Evolutionary conservation across 2,113 vertebrate genomes (phyloP), one percentile per base, ranked within the genome.

Genomic region (Epinephelus moara): DNA sequence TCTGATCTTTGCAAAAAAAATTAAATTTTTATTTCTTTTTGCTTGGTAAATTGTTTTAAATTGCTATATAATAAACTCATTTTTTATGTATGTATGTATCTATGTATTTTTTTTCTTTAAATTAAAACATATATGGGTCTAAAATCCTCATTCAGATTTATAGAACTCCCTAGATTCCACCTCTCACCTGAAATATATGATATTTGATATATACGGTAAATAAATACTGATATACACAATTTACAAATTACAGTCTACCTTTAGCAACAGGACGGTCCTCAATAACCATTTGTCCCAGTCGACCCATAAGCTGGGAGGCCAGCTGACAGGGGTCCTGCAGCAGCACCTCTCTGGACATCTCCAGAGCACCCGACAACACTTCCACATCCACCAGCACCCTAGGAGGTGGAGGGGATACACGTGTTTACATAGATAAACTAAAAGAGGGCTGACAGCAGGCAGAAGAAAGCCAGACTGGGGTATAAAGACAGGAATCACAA

Each of bases 271-370:
- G 95, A 27, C 78, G 92, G 75, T 95, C 94, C 57, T 90, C 87
- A 9, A 75, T 70, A 40, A 93, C 76, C n/a, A 94, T 93, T 57
- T 92, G 87, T 40, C 91, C 90, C 60, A 96, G 85, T 56, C 92
- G 91, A 17, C 94, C 95, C 60, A 85, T 56, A 9, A 96, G 90
- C 70, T 96, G 94, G 45, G 94, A 95, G 47, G 95, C 95, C 71
- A 95, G 82, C 79, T 96, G 94, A 83, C 92, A 92, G 10, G 95
- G 94, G 74, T 95, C 95, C 56, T 84, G 81, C 45, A 91, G 72
- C 50, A 95, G 84, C 42, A 94, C 90, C 1, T 70, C 27, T n/a
- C 74, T 84, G 52, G 95, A 95, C 52, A 96, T 88, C 75, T 85
- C 68, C 53, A 96, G 90, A 64, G 93, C 89, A 62, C 91, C 92